Conservation (phyloP, 2,113 vertebrate genomes). For the Lepidiolamprologus cunningtoni region DNA sequence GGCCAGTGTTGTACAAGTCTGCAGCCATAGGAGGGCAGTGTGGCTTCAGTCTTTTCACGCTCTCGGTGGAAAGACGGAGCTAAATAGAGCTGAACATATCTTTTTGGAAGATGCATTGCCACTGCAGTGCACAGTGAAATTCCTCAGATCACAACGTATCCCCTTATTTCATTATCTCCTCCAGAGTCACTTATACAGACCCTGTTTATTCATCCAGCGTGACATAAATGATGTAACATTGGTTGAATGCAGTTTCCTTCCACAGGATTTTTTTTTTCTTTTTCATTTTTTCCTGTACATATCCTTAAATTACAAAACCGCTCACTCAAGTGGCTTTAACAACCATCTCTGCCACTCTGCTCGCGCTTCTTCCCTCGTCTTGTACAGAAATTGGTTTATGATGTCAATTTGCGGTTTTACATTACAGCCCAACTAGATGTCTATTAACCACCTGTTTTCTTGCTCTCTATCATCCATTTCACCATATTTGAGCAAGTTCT, state of each 20-base stretch:
- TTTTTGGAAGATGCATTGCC: conserved; percentile 38
- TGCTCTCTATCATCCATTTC: background rate
- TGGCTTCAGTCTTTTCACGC: conserved; percentile 8
- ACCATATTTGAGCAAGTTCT: background rate
- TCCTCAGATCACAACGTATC: conserved; percentile 35
- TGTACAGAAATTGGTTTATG: background rate
- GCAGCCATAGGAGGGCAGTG: conserved; percentile 53
- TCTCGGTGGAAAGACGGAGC: conserved; percentile 18
- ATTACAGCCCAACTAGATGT: background rate
- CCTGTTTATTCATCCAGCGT: background rate
- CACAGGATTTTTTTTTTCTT: background rate
- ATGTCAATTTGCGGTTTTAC: background rate
- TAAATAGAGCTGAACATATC: conserved; percentile 47
- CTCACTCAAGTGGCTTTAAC: background rate
- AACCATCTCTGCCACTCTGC: background rate
- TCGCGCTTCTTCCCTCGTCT: background rate
- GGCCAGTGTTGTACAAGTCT: background rate
- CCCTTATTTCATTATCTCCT: background rate
- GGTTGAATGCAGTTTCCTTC: background rate
- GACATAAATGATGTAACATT: background rate
- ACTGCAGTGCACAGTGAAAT: conserved; percentile 44
- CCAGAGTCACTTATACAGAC: background rate
- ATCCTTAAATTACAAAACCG: background rate
- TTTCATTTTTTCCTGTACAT: background rate
- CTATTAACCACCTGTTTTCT: background rate